These are phyloP conservation scores for Sander vitreus DNA, from an alignment of 2,113 vertebrate species.

Conservation along the genomic window DNA sequence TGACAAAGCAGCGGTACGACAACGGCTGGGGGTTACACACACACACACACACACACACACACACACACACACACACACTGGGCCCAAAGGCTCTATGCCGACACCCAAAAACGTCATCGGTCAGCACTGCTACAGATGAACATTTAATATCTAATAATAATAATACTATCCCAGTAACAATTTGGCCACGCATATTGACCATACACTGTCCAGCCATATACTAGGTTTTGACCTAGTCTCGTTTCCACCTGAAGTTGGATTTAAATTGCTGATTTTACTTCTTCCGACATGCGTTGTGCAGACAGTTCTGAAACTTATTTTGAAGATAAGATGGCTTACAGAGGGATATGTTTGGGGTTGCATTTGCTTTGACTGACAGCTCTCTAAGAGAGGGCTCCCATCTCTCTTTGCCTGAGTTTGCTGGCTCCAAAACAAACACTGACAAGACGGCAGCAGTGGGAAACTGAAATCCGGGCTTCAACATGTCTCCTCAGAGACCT, in stretches of 20 bases:
- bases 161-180: too few species aligned
- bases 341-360: neutral
- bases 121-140: too few species aligned
- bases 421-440: conserved; percentile 27
- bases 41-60: too few species aligned
- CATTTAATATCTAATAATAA: too few species aligned
- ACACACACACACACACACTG: too few species aligned
- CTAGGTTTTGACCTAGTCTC: too few species aligned
- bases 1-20: too few species aligned
- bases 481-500: neutral
- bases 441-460: neutral
- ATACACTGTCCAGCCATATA: too few species aligned
- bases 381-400: neutral
- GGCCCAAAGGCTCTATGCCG: too few species aligned
- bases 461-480: conserved; percentile 1
- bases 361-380: conserved; percentile 28
- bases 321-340: conserved; percentile 1
- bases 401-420: conserved; percentile 14
- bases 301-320: conserved; percentile 1
- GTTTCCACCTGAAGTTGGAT: neutral
- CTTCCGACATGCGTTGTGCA: neutral
- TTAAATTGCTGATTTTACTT: conserved; percentile 9
- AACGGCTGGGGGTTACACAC: too few species aligned
- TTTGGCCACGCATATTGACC: too few species aligned
- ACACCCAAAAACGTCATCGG: too few species aligned